Evolutionary conservation across 2,888 invertebrate species (phyloP), one percentile per base, ranked within the genome.

Genomic region (Himalopsyche anomala): DNA sequence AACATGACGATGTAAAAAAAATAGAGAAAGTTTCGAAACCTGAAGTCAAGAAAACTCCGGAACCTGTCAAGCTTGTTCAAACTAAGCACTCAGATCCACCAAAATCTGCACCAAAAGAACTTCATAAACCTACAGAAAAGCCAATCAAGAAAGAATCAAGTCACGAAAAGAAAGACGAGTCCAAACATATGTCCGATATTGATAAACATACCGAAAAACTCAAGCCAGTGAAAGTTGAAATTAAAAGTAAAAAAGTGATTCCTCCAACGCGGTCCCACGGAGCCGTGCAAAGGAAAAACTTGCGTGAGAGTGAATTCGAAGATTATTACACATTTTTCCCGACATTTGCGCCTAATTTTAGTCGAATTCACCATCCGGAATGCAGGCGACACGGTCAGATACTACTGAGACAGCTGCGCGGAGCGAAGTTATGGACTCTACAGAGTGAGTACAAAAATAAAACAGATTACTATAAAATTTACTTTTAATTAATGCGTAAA

Each of bases 301-400:
- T 93, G 88, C 91, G 92, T 38, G 91, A 93, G 90, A 93, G 93
- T 90, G 93, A 93, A 91, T 94, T 95, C 90, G 94, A 94, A 90
- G 94, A 94, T 89, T 92, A 95, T 89, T 94, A 95, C 90, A 94
- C 95, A 89, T 94, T 94, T 90, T 92, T 95, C 89, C 95, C 95
- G 86, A 95, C 95, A 82, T 96, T 96, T 91, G 94, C 95, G 88
- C 94, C 95, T 87, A 95, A 95, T 92, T 95, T 95, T 90, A 94
- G 95, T 86, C 93, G 94, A 89, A 94, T 95, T 88, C 93, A 94
- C 90, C 94, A 95, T 90, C 92, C 94, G 82, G 94, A 94, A 90
- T 96, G 96, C 92, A 94, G 95, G 89, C 94, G 95, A 90, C 96
- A 96, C 89, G 94, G 96, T 86, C 94, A 94, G 91, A 94, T 96